Percentiles rank a stretch among this genome's conserved stretches.
Evolutionary conservation across 2,888 invertebrate species (phyloP).

Genomic region (Drosophila mercatorum): DNA sequence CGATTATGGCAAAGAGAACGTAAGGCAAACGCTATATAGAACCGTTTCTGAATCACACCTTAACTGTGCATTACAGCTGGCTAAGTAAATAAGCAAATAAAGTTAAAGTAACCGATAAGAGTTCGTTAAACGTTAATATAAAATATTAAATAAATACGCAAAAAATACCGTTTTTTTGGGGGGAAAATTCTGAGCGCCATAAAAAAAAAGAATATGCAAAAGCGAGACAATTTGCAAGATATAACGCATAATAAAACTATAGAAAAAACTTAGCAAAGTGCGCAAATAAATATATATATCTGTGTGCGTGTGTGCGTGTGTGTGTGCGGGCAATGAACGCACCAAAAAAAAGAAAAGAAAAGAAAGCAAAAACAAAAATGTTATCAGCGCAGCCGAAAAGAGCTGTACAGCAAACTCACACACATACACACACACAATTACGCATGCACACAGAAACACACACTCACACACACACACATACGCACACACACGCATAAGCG

Average conservation of each 20-base stretch:
- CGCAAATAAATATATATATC: constrained; percentile 34
- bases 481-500: constrained; percentile 11
- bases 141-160: constrained; percentile 31
- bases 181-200: constrained; percentile 5
- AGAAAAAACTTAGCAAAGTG: constrained; percentile 27
- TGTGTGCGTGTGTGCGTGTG: constrained; percentile 17
- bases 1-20: background rate
- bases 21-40: background rate
- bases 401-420: constrained; percentile 35
- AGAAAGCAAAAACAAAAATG: constrained; percentile 69
- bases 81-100: constrained; percentile 39
- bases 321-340: constrained; percentile 57
- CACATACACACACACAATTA: constrained; percentile 4
- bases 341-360: constrained; percentile 40
- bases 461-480: constrained; percentile 8
- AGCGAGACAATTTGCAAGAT: constrained; percentile 29
- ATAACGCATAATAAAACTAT: constrained; percentile 13
- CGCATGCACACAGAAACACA: constrained; percentile 1
- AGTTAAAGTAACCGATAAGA: constrained; percentile 58
- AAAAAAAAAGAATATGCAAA: constrained; percentile 7
- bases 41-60: constrained; percentile 48
- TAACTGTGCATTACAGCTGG: constrained; percentile 56
- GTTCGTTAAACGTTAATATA: constrained; percentile 64
- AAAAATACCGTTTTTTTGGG: constrained; percentile 13
- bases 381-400: constrained; percentile 65